Base-by-base conservation (phyloP, 1,140 invertebrate species). In the Aphelinus certus region DNA sequence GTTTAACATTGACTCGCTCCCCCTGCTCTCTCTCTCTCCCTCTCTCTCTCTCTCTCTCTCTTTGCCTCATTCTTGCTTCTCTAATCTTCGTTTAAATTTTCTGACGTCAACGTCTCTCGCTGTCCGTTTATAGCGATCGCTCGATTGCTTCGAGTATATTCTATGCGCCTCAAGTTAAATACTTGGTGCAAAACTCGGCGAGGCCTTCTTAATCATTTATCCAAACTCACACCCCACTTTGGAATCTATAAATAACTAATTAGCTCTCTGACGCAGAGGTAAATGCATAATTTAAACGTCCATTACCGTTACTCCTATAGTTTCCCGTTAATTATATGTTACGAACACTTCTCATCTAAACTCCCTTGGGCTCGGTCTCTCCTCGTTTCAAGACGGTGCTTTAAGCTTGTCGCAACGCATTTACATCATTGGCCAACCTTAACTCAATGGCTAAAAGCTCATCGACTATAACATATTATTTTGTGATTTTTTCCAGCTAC, bases 211-310 rank as follows among this genome's bases (percentile, higher is more conserved):
- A 84, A 82, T 84, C 82, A 84, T 84, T 84, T 80, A 83, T 80
- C 83, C 83, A 71, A 77, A 77, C 81, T 83, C 81, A 79, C 83
- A 80, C 83, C 80, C 80, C 42, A 60, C 58, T 60, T 60, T 60
- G 42, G 58, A 84, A 83, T 81, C 82, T 82, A 82, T 84, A 84
- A 84, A 84, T 84, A 83, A 84, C 80, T 82, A 82, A 84, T 84
- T 84, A 82, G 78, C 77, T 67, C 64, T 58, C 56, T 70, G 73
- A 78, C 75, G 75, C 47, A 45, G 48, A 73, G 57, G 76, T 75
- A 67, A 78, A 82, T 84, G 81, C 80, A 84, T 84, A 84, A 84
- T 84, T 83, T 77, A 83, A 82, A 82, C 79, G 77, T 83, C 82
- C 81, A 84, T 84, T 84, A 84, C 70, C 79, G 78, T 76, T 51